A percentile compares a stretch with the other conserved stretches of the same genome.
Evolutionary conservation across 2,797 vertebrate species (phyloP).

Genomic region (Semaprochilodus insignis): DNA sequence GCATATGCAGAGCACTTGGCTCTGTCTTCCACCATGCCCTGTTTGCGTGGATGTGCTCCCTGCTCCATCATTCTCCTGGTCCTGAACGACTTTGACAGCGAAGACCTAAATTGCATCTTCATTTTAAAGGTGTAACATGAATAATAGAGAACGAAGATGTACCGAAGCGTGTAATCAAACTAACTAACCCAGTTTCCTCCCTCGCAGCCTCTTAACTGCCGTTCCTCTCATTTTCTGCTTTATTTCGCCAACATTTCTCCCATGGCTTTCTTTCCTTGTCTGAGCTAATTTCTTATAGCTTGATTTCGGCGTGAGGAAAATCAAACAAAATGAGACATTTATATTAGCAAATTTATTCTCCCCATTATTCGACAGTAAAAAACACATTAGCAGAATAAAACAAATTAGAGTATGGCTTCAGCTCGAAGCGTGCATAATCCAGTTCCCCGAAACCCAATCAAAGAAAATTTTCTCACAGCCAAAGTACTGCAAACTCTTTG

Average conservation of each 20-base stretch:
- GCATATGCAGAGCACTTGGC: constrained; percentile 3
- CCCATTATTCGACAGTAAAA: constrained; percentile 2
- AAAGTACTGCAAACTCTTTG: neutral
- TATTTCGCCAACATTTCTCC: constrained; percentile 19
- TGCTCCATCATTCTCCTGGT: constrained; percentile 39
- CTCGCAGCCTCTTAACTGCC: constrained; percentile 16
- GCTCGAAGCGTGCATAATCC: neutral
- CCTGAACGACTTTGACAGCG: constrained; percentile 50
- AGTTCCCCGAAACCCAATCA: constrained; percentile 14
- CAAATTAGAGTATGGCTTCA: constrained; percentile 15
- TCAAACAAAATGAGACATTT: constrained; percentile 17
- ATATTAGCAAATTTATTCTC: constrained; percentile 22
- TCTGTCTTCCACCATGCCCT: neutral
- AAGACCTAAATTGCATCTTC: constrained; percentile 63
- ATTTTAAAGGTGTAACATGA: constrained; percentile 65
- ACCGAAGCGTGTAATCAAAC: constrained; percentile 54
- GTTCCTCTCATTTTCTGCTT: constrained; percentile 25
- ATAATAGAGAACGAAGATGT: constrained; percentile 55
- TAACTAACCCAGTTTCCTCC: constrained; percentile 51
- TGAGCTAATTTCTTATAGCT: neutral
- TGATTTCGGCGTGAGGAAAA: neutral
- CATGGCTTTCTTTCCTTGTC: neutral
- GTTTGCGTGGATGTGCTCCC: constrained; percentile 10
- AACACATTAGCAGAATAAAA: constrained; percentile 27
- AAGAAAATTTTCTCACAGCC: neutral